Percentiles rank a stretch among this genome's conserved stretches.
Conservation (phyloP, 2,888 invertebrate genomes). For the Saturnia japonica region DNA sequence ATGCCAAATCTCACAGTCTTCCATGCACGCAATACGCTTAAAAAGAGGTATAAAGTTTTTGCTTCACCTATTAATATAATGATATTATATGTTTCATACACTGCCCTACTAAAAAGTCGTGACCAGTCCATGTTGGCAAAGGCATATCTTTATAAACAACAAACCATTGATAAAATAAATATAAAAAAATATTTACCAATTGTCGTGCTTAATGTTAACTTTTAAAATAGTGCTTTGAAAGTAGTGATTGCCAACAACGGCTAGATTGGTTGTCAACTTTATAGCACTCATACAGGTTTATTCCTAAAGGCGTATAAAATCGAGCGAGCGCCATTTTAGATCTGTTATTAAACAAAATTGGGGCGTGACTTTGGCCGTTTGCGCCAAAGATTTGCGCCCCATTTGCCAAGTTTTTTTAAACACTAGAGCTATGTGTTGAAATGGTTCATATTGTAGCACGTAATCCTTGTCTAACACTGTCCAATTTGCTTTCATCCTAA, state of each 20-base stretch:
- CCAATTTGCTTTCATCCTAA: slow-evolving; percentile 16
- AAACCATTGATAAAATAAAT: background rate
- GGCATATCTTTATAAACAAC: background rate
- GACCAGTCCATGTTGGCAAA: too few species aligned
- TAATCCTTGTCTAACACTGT: slow-evolving; percentile 24
- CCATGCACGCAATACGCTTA: too few species aligned
- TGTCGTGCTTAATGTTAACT: background rate
- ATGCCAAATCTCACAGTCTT: too few species aligned
- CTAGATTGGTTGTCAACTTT: background rate
- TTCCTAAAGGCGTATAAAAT: slow-evolving; percentile 26
- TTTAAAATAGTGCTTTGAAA: background rate
- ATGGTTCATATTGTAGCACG: slow-evolving; percentile 23
- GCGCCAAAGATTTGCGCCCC: slow-evolving; percentile 55
- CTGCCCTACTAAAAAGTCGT: background rate
- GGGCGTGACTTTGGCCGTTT: slow-evolving; percentile 49
- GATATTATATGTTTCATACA: background rate
- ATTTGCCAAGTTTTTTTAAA: slow-evolving; percentile 57
- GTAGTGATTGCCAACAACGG: background rate
- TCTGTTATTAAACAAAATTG: slow-evolving; percentile 44
- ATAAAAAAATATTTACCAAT: background rate
- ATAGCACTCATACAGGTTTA: background rate
- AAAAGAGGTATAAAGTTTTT: too few species aligned
- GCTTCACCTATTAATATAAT: too few species aligned
- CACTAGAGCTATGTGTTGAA: slow-evolving; percentile 33
- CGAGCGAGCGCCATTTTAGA: slow-evolving; percentile 41